These are phyloP conservation scores for Leptinotarsa haldemani DNA, from an alignment of 2,888 invertebrate genomes.

Conservation along the genomic window DNA sequence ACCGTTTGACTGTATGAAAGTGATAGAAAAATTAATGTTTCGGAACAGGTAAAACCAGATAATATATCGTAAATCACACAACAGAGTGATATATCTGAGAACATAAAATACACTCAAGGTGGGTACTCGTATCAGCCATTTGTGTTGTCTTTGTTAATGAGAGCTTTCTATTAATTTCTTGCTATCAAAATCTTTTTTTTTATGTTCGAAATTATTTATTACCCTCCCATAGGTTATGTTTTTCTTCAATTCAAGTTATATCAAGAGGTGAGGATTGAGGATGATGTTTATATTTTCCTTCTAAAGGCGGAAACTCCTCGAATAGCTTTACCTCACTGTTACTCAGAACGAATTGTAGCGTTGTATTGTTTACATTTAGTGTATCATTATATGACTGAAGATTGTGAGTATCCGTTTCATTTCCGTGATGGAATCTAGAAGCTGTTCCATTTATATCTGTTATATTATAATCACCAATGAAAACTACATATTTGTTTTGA, in stretches of 20 bases:
- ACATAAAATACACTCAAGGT: too few species aligned
- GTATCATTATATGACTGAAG: not conserved
- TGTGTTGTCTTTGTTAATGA: too few species aligned
- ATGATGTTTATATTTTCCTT: not conserved
- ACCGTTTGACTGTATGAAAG: not conserved
- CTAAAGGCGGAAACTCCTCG: not conserved
- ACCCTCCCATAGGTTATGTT: not conserved
- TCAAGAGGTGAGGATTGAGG: not conserved
- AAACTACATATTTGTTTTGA: not conserved
- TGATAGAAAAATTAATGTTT: not conserved
- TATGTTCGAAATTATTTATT: too few species aligned
- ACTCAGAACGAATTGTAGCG: not conserved
- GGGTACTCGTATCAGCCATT: too few species aligned
- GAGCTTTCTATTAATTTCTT: too few species aligned
- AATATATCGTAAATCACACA: too few species aligned
- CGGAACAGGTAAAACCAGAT: not conserved
- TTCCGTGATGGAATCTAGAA: not conserved
- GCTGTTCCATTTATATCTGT: not conserved
- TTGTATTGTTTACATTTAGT: not conserved
- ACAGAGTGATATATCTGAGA: too few species aligned
- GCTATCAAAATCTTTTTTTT: too few species aligned
- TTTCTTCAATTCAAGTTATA: not conserved
- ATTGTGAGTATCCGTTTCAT: not conserved
- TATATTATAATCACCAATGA: conserved; percentile 4
- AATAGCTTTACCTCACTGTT: not conserved